phyloP scores from a whole-genome alignment of 2,113 vertebrate genomes.

The Amphiprion ocellaris region DNA sequence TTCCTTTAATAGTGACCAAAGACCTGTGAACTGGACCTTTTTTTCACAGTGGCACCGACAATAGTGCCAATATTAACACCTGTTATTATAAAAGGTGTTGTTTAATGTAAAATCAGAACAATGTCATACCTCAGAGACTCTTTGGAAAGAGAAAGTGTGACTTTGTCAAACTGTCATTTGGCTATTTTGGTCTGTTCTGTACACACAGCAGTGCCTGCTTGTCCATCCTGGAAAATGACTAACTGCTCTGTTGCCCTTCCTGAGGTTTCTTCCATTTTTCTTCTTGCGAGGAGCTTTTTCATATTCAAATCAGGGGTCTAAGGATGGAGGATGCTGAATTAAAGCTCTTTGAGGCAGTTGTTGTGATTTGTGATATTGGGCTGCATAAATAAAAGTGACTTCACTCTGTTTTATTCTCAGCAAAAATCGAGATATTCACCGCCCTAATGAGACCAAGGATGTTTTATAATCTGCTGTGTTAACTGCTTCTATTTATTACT shows the following conservation, averaged over 20 bases:
- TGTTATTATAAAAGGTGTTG: slow-evolving; percentile 22
- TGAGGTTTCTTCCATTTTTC: neutral
- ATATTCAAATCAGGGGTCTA: slow-evolving; percentile 2
- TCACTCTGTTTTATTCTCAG: neutral
- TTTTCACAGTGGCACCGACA: neutral
- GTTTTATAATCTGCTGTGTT: neutral
- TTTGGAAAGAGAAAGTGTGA: neutral
- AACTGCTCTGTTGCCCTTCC: neutral
- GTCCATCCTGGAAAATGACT: slow-evolving; percentile 7
- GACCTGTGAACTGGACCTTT: neutral
- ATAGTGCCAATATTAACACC: too few species aligned
- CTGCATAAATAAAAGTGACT: neutral
- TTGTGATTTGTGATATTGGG: neutral
- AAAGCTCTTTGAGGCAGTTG: neutral
- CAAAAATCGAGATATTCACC: neutral
- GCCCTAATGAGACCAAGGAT: neutral
- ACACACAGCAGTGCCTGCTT: neutral
- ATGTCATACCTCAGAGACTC: slow-evolving; percentile 1
- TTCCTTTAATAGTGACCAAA: neutral
- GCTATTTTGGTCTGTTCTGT: neutral
- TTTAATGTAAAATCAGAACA: slow-evolving; percentile 20
- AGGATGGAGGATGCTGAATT: neutral
- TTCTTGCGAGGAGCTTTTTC: neutral
- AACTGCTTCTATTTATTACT: neutral
- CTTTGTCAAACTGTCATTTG: slow-evolving; percentile 11